These are phyloP conservation scores for Heterotis niloticus DNA, from an alignment of 2,113 vertebrate genomes.

Conservation along the genomic window DNA sequence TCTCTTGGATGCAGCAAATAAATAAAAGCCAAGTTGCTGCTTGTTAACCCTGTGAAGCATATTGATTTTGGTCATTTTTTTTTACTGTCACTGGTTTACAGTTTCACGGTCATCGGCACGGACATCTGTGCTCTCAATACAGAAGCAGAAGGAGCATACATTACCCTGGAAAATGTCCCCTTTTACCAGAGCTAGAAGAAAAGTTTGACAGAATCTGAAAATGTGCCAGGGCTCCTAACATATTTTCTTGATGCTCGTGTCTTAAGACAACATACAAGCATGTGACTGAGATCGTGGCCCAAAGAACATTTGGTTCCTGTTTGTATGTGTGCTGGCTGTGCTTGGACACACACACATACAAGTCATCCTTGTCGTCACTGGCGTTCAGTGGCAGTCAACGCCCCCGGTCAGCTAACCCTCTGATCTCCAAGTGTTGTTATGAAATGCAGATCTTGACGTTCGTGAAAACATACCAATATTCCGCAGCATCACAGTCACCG, in stretches of 20 bases:
- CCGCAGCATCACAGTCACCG: neutral
- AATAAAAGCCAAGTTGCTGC: too few relatives aligned
- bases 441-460: neutral
- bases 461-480: neutral
- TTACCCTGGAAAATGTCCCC: neutral
- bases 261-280: too few relatives aligned
- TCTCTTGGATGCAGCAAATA: too few relatives aligned
- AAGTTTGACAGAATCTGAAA: too few relatives aligned
- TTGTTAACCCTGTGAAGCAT: too few relatives aligned
- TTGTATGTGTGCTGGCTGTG: neutral
- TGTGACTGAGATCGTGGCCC: neutral
- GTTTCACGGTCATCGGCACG: too few relatives aligned
- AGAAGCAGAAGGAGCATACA: neutral
- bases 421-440: neutral
- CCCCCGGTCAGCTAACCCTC: neutral
- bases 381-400: neutral
- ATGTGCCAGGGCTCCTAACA: too few relatives aligned
- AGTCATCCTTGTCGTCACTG: neutral
- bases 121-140: neutral
- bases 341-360: neutral
- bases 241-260: too few relatives aligned
- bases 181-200: too few relatives aligned
- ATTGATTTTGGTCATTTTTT: too few relatives aligned
- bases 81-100: too few relatives aligned
- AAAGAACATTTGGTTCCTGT: slow-evolving; percentile 12